phyloP scores from a whole-genome alignment of 2,888 invertebrate species.

The Orchesella flavescens region DNA sequence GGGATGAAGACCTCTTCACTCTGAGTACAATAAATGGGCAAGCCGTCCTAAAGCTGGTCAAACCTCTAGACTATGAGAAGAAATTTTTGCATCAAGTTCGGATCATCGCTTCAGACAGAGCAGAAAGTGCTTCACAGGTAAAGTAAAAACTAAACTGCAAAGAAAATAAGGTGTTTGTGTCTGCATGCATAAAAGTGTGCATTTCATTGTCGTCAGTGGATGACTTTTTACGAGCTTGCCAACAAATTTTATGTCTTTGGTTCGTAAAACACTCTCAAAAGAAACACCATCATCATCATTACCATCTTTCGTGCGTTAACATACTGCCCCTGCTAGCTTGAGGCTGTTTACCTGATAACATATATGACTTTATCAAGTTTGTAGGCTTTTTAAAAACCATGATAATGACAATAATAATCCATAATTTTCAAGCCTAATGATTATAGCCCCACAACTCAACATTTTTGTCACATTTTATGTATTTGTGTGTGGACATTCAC shows the following conservation, averaged over 20 bases:
- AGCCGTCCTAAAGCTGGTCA: conserved; percentile 85
- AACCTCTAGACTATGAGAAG: conserved; percentile 87
- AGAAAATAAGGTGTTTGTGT: no score
- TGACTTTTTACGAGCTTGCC: conserved; percentile 39
- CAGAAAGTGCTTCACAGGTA: conserved; percentile 80
- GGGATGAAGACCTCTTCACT: conserved; percentile 84
- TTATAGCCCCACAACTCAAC: conserved; percentile 33
- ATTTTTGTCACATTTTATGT: conserved; percentile 42
- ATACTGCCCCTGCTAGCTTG: conserved; percentile 10
- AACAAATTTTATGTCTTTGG: conserved; percentile 42
- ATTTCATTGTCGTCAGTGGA: conserved; percentile 29
- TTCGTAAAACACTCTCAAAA: not conserved
- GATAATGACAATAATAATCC: conserved; percentile 36
- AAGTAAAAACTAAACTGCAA: conserved; percentile 62
- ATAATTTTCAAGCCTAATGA: conserved; percentile 37
- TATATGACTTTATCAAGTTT: conserved; percentile 5
- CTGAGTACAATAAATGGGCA: conserved; percentile 89
- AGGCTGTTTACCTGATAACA: conserved; percentile 40
- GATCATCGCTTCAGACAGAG: conserved; percentile 87
- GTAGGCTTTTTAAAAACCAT: conserved; percentile 41
- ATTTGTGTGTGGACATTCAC: not conserved
- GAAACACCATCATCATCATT: conserved; percentile 2
- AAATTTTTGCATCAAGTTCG: conserved; percentile 90
- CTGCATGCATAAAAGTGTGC: not conserved
- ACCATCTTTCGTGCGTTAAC: not conserved